A percentile compares a stretch with the other conserved stretches of the same genome.
Evolutionary conservation across 2,797 vertebrate species (phyloP).

Genomic region (Balearica regulorum): DNA sequence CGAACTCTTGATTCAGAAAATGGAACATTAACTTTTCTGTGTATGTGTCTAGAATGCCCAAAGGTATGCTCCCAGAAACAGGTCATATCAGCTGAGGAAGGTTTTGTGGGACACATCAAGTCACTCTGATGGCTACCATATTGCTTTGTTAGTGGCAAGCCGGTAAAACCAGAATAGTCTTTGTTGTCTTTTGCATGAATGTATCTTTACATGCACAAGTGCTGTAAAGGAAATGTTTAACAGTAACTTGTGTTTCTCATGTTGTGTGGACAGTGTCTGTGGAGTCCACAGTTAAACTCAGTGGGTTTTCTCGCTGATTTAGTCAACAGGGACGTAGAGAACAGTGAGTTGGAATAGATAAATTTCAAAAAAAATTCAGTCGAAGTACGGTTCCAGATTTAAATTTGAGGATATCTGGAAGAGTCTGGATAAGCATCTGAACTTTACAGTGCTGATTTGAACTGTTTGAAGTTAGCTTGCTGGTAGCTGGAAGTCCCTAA

Average conservation of each 20-base stretch:
- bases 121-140: neutral
- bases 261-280: neutral
- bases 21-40: accelerated
- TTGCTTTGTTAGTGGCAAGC: neutral
- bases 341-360: neutral
- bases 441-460: neutral
- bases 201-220: neutral
- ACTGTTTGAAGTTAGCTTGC: neutral
- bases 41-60: neutral
- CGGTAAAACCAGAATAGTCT: neutral
- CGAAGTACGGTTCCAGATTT: neutral
- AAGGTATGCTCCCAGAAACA: neutral
- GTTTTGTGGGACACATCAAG: neutral
- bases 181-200: neutral
- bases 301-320: neutral
- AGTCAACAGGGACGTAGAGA: neutral
- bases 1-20: neutral
- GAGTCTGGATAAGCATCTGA: neutral
- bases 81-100: neutral
- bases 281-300: neutral
- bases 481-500: neutral
- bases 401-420: neutral
- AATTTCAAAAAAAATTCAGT: neutral
- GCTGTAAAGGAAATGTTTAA: neutral
- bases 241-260: neutral